Conservation (phyloP, 1,140 invertebrate species). For the Apis florea region DNA sequence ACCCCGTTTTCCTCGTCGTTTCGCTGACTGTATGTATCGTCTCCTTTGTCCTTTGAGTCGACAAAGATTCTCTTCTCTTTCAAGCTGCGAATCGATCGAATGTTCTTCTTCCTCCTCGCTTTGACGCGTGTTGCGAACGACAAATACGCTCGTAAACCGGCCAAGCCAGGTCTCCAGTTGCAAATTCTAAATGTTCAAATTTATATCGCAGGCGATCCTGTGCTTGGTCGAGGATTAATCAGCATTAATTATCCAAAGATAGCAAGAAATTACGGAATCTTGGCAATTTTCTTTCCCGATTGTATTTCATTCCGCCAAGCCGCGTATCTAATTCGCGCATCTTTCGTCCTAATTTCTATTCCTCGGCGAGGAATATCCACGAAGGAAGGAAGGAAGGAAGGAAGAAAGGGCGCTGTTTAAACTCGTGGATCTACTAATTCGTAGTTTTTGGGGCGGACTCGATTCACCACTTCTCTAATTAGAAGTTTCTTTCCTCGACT, state of each 20-base stretch:
- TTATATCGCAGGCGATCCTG: too few relatives aligned
- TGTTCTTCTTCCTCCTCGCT: background rate
- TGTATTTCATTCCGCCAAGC: background rate
- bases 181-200: too few relatives aligned
- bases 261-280: too few relatives aligned
- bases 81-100: background rate
- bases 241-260: too few relatives aligned
- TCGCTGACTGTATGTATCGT: background rate
- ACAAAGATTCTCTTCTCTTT: background rate
- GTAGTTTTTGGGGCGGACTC: constrained; percentile 58
- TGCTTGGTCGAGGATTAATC: too few relatives aligned
- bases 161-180: too few relatives aligned
- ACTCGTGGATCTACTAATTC: constrained; percentile 39
- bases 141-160: too few relatives aligned
- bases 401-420: background rate
- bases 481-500: constrained; percentile 36
- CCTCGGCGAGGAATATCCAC: background rate
- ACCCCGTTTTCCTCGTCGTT: background rate
- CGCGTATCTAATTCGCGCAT: background rate
- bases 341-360: constrained; percentile 5
- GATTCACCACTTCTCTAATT: constrained; percentile 57
- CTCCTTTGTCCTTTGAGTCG: background rate
- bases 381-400: background rate
- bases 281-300: too few relatives aligned
- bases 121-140: too few relatives aligned